Percentiles rank a stretch among this genome's conserved stretches.
Conservation (phyloP, 2,797 vertebrate species). For the Australoheros facetus region DNA sequence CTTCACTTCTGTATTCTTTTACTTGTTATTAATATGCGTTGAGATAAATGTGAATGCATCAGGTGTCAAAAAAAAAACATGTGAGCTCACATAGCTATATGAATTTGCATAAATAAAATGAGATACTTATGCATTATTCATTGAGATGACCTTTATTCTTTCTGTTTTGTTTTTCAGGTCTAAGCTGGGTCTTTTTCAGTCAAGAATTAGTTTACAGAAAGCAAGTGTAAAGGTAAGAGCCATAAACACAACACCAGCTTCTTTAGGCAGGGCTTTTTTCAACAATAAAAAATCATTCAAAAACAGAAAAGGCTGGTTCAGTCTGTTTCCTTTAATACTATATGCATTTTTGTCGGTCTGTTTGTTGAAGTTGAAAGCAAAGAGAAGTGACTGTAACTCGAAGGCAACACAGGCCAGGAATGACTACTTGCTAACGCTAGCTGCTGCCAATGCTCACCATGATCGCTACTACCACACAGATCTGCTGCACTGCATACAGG, state of each 20-base stretch:
- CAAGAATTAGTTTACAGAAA: slow-evolving; percentile 99
- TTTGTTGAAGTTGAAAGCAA: slow-evolving; percentile 90
- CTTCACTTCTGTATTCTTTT: not conserved
- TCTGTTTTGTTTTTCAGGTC: slow-evolving; percentile 82
- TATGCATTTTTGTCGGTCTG: not conserved
- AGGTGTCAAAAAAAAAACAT: not conserved
- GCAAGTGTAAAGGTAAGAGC: slow-evolving; percentile 95
- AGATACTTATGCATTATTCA: not conserved
- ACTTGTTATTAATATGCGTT: not conserved
- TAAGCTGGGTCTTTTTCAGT: slow-evolving; percentile 98
- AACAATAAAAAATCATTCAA: not conserved
- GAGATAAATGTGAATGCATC: not conserved
- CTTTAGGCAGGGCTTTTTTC: slow-evolving; percentile 2
- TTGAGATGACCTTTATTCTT: not conserved
- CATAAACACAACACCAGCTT: not conserved
- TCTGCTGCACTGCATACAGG: slow-evolving; percentile 94
- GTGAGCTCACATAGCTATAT: not conserved
- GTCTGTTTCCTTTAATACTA: not conserved
- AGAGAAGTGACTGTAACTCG: slow-evolving; percentile 93
- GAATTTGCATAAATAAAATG: not conserved
- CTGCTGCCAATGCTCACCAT: slow-evolving; percentile 96
- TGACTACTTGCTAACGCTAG: slow-evolving; percentile 96
- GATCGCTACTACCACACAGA: slow-evolving; percentile 97
- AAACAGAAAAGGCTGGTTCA: no score
- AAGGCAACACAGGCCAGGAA: slow-evolving; percentile 97